phyloP scores from a whole-genome alignment of 35 echinoderm and acorn worm genomes.

The Apostichopus japonicus region DNA sequence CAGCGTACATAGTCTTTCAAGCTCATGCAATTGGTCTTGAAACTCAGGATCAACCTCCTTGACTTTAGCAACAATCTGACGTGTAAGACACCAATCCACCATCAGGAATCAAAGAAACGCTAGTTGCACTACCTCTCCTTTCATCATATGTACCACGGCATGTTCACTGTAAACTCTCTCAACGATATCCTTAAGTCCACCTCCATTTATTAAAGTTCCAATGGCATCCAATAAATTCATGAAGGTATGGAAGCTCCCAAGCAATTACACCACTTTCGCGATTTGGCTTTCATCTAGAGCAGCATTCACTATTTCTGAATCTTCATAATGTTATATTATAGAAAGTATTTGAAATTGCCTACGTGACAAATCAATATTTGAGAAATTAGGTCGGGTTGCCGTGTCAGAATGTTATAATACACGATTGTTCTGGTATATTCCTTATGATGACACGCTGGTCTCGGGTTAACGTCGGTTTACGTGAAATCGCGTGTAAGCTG shows the following conservation, averaged over 20 bases:
- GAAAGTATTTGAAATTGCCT: too few relatives aligned
- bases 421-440: too few relatives aligned
- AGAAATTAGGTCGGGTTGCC: too few relatives aligned
- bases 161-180: constrained; percentile 13
- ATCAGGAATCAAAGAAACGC: not conserved
- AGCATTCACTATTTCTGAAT: constrained; percentile 18
- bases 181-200: not conserved
- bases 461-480: too few relatives aligned
- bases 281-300: not conserved
- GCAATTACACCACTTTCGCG: constrained; percentile 5
- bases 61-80: not conserved
- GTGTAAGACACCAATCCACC: not conserved
- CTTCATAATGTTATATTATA: too few relatives aligned
- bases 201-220: constrained; percentile 10
- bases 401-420: too few relatives aligned
- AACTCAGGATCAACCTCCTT: not conserved
- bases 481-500: too few relatives aligned
- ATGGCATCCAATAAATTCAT: constrained; percentile 46
- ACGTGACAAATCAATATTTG: too few relatives aligned
- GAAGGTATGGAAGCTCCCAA: constrained; percentile 48
- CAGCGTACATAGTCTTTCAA: constrained; percentile 5
- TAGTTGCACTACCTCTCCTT: not conserved
- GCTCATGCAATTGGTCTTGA: not conserved
- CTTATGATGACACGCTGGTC: too few relatives aligned
- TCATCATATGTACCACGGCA: too few relatives aligned